Base-by-base conservation (phyloP, 2,113 vertebrate species). In the Triplophysa rosa region DNA sequence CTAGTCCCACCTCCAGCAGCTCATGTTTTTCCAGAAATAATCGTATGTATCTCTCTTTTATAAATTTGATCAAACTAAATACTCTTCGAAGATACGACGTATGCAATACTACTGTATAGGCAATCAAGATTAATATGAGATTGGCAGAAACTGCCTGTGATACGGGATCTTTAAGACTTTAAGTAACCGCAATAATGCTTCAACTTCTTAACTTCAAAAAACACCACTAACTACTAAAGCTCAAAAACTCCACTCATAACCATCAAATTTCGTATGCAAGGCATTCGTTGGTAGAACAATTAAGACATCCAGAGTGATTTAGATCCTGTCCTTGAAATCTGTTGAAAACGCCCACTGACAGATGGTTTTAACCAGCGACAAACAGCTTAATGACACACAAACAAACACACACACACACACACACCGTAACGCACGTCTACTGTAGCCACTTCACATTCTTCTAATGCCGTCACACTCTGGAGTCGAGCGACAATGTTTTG, bases 321-420 rank as follows among this genome's bases (percentile, higher is more conserved):
- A 73, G 56, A 80, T 12, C 26, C 42, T 67, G 62, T 78, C 19
- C 76, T 78, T 84, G 70, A 81, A 68, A 74, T 68, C 73, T 71
- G 52, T 24, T 45, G 37, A 79, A 75, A 63, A 77, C 67, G 24
- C 49, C 65, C 56, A 14, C 11, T 73, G 54, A 72, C 82, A 84
- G 82, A 81, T 84, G 82, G 74, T 71, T 81, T 77, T 61, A 74
- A 59, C 56, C 74, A 67, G 74, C 74, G 54, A 73, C 67, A 73
- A 81, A 81, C 59, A 24, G 67, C 68, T 84, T 84, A 84, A 84
- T 62, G 56, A 58, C 67, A 73, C 33, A 33, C 33, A 33, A 33
- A 33, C 33, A 33, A 33, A 33, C 33, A 33, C 33, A 37, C 33
- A 37, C 33, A 26, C 26, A 26, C 26, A 37, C 63, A 6, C 19